Conservation (phyloP, 2,113 vertebrate genomes). For the Malurus alboscapulatus region DNA sequence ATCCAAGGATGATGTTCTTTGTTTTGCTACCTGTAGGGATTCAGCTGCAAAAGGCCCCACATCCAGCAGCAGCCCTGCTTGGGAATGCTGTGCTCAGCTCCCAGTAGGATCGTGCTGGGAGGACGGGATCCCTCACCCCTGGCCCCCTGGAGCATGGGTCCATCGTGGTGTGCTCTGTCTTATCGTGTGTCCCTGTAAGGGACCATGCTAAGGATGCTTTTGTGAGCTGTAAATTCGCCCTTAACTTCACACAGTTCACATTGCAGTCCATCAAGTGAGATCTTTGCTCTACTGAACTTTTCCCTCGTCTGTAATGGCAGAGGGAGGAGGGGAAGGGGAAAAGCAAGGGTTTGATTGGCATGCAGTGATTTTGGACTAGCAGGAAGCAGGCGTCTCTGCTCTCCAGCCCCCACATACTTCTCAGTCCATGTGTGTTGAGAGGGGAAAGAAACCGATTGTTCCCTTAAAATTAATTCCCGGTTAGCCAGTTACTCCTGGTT, state of each 20-base stretch:
- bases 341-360: constrained; percentile 19
- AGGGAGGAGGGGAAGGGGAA: constrained; percentile 16
- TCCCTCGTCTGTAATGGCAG: neutral
- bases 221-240: neutral
- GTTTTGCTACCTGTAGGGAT: neutral
- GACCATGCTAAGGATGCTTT: fast-evolving
- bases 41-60: neutral
- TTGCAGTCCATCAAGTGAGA: neutral
- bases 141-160: neutral
- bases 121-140: fast-evolving
- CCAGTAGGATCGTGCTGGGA: fast-evolving
- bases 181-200: neutral
- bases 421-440: constrained; percentile 7
- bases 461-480: constrained; percentile 65
- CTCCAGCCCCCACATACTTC: constrained; percentile 22
- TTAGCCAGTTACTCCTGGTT: constrained; percentile 59
- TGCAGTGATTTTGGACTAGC: constrained; percentile 35
- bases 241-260: neutral
- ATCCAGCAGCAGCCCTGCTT: neutral
- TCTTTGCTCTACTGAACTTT: neutral
- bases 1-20: fast-evolving
- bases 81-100: neutral
- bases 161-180: neutral
- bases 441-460: constrained; percentile 28
- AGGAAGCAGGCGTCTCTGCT: neutral